Conservation (phyloP, 2,113 vertebrate species). For the Paradoxurus hermaphroditus region DNA sequence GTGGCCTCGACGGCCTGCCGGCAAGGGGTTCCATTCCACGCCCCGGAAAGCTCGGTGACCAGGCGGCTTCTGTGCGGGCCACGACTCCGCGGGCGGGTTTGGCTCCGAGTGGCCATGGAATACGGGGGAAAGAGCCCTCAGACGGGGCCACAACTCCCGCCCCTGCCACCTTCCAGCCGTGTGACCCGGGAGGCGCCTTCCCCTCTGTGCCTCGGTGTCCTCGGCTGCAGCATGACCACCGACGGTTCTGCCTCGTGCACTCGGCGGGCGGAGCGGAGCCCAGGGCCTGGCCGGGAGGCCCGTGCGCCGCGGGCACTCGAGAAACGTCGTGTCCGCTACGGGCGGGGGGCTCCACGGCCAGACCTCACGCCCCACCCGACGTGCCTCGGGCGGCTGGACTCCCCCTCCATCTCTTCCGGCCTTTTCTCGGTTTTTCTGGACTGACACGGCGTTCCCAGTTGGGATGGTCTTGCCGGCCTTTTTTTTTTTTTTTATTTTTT, state of each 20-base stretch:
- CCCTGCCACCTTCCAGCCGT: not conserved
- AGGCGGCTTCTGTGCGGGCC: not conserved
- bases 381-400: fast-evolving
- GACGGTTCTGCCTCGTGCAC: fast-evolving
- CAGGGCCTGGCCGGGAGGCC: not conserved
- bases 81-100: not conserved
- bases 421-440: not conserved
- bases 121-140: not conserved
- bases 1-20: not conserved
- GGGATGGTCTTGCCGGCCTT: not conserved
- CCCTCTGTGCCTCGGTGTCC: not conserved
- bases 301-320: fast-evolving
- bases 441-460: not conserved
- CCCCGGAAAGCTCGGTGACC: not conserved
- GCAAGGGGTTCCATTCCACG: not conserved
- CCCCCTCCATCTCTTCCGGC: not conserved
- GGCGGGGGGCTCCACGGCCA: not conserved
- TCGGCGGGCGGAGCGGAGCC: not conserved
- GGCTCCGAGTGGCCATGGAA: not conserved
- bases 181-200: not conserved
- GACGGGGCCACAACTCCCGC: fast-evolving
- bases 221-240: fast-evolving
- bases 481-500: not conserved
- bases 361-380: fast-evolving
- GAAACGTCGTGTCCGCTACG: not conserved